A percentile compares a stretch with the other conserved stretches of the same genome.
phyloP scores from a whole-genome alignment of 2,113 vertebrate species.

The Nothocercus nigrocapillus region DNA sequence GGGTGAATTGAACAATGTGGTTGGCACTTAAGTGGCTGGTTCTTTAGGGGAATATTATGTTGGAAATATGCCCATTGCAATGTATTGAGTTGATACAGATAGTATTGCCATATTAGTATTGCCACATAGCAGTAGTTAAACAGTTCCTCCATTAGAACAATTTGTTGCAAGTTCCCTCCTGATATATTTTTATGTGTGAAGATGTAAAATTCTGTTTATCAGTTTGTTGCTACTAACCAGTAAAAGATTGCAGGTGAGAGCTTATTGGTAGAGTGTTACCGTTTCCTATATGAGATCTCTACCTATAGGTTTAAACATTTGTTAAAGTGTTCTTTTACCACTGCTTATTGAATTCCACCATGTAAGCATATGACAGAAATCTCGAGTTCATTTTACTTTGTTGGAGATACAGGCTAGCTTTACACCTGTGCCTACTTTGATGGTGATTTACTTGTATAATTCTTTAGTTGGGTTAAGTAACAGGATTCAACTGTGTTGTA shows the following conservation, averaged over 20 bases:
- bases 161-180: neutral
- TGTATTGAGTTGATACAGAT: neutral
- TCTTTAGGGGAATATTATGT: neutral
- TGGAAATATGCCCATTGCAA: neutral
- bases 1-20: neutral
- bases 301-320: neutral
- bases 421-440: neutral
- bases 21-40: neutral
- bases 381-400: neutral
- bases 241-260: neutral
- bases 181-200: neutral
- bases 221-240: neutral
- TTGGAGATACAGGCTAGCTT: neutral
- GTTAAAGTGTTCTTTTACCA: neutral
- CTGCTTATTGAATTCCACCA: neutral
- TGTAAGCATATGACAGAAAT: neutral
- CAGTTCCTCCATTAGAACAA: neutral
- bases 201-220: neutral
- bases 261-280: neutral
- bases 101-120: neutral
- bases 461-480: neutral
- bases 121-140: constrained; percentile 22
- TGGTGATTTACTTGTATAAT: neutral
- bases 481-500: neutral
- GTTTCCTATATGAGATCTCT: neutral